These are phyloP conservation scores for Phaedon cochleariae DNA, from an alignment of 2,888 invertebrate genomes.

Conservation along the genomic window DNA sequence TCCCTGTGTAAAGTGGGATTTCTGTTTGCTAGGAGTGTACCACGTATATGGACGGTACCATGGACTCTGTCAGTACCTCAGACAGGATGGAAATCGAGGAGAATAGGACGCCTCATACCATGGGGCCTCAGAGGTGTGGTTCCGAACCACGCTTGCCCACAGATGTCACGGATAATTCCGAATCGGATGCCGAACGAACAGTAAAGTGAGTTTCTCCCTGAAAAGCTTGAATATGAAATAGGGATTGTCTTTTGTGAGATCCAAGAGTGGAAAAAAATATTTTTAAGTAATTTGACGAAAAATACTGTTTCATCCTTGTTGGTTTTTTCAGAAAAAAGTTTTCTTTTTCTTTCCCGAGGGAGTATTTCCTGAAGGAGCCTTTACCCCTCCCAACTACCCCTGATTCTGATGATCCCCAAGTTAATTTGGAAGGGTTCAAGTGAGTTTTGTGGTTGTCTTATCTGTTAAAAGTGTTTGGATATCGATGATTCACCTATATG, in stretches of 20 bases:
- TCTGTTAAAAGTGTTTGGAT: too few relatives aligned
- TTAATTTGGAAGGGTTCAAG: conserved; percentile 34
- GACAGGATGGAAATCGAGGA: conserved; percentile 36
- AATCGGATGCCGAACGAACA: conserved; percentile 78
- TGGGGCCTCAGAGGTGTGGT: conserved; percentile 22
- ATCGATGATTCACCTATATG: neutral
- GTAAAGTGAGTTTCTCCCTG: conserved; percentile 62
- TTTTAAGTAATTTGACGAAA: too few relatives aligned
- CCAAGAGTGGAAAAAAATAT: too few relatives aligned
- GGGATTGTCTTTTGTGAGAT: too few relatives aligned
- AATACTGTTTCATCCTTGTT: too few relatives aligned
- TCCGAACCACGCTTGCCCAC: conserved; percentile 66
- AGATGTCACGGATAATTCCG: conserved; percentile 82
- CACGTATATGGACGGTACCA: conserved; percentile 21
- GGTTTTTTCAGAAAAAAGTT: conserved; percentile 37
- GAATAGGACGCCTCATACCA: conserved; percentile 20
- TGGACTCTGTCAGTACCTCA: conserved; percentile 46
- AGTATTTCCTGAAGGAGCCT: conserved; percentile 26
- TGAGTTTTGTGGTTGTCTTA: conserved; percentile 26
- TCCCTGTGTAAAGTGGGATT: too few relatives aligned
- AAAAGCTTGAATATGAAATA: neutral
- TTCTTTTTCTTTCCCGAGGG: conserved; percentile 33
- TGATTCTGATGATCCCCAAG: conserved; percentile 34
- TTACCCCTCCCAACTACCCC: conserved; percentile 31
- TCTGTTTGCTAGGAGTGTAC: conserved; percentile 27